Percentiles rank a stretch among this genome's conserved stretches.
Conservation (phyloP, 1,140 invertebrate genomes). For the Diuraphis noxia region DNA sequence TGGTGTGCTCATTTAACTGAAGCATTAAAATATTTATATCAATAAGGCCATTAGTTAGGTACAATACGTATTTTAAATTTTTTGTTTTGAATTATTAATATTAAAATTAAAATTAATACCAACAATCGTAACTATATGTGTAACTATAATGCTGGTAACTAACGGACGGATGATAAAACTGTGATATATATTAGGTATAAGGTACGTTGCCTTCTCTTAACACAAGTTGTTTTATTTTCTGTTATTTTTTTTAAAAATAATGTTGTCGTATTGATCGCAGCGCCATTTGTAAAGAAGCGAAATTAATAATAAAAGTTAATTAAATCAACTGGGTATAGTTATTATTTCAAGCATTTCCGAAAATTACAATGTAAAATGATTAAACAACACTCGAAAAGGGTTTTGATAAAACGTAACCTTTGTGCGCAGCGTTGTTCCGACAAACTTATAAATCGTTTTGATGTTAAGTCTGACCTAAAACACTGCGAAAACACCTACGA, state of each 20-base stretch:
- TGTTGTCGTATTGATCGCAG: neutral
- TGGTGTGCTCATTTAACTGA: too few species aligned
- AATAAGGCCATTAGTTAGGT: too few species aligned
- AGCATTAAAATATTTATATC: too few species aligned
- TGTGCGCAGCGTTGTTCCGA: neutral
- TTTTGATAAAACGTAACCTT: neutral
- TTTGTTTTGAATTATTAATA: too few species aligned
- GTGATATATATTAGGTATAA: too few species aligned
- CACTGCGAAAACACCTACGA: neutral
- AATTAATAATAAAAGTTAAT: conserved; percentile 13
- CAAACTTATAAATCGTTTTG: conserved; percentile 36
- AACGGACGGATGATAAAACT: too few species aligned
- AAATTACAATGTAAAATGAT: neutral
- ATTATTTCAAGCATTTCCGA: neutral
- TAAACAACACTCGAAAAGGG: neutral
- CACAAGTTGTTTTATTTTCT: neutral
- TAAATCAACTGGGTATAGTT: neutral
- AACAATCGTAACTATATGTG: too few species aligned
- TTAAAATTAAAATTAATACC: too few species aligned
- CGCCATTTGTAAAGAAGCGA: neutral
- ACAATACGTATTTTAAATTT: too few species aligned
- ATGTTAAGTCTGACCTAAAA: neutral
- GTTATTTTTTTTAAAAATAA: neutral
- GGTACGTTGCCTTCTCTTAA: too few species aligned
- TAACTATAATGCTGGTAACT: too few species aligned